Evolutionary conservation across 2,888 invertebrate genomes (phyloP).

Genomic region (Drosophila anceps): DNA sequence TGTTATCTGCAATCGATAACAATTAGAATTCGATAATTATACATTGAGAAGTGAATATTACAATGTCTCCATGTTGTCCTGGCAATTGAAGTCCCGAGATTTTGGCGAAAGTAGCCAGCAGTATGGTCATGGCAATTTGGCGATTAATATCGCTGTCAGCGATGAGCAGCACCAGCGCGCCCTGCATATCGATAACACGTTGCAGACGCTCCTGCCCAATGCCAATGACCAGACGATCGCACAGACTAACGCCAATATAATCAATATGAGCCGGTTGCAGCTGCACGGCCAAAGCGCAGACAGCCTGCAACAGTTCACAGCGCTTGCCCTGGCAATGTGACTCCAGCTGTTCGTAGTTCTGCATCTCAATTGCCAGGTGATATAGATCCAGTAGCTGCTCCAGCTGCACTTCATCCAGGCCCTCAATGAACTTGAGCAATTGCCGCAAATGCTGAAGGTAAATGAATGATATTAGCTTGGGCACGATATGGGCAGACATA

Average conservation of each 20-base stretch:
- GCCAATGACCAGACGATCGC: slow-evolving; percentile 35
- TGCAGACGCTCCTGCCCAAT: slow-evolving; percentile 30
- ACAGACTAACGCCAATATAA: slow-evolving; percentile 35
- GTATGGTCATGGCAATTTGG: slow-evolving; percentile 35
- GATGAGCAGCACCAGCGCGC: slow-evolving; percentile 37
- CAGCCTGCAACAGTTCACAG: slow-evolving; percentile 28
- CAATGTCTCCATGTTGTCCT: neutral
- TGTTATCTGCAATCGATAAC: slow-evolving; percentile 27
- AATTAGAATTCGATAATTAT: too few relatives aligned
- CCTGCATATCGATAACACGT: slow-evolving; percentile 35
- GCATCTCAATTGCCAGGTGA: slow-evolving; percentile 55
- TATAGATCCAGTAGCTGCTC: slow-evolving; percentile 47
- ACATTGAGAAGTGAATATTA: neutral
- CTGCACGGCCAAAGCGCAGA: slow-evolving; percentile 6
- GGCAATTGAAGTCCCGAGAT: slow-evolving; percentile 21
- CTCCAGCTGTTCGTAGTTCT: slow-evolving; percentile 24
- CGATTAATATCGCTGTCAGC: neutral
- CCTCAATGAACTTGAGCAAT: slow-evolving; percentile 3
- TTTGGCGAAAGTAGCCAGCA: slow-evolving; percentile 46
- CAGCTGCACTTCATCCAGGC: neutral
- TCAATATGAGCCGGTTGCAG: slow-evolving; percentile 17
- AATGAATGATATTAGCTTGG: neutral
- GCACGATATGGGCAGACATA: too few relatives aligned
- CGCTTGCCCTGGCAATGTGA: slow-evolving; percentile 28
- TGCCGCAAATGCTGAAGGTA: slow-evolving; percentile 11